These are phyloP conservation scores for Drosophila recens DNA, from an alignment of 2,888 invertebrate genomes.

Conservation along the genomic window DNA sequence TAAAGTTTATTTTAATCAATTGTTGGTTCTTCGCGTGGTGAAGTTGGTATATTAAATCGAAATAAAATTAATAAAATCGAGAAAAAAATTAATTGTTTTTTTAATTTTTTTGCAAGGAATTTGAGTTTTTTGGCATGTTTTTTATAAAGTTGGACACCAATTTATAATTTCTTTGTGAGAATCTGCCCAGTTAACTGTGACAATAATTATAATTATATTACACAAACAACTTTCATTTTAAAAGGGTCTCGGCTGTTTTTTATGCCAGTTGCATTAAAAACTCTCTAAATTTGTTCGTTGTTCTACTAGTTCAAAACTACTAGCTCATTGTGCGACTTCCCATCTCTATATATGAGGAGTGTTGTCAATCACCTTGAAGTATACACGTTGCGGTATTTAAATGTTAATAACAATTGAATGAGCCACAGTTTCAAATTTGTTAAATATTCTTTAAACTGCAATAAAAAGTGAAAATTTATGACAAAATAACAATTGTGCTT, in stretches of 20 bases:
- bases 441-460: neutral
- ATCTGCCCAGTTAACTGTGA: neutral
- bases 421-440: neutral
- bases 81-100: too few relatives aligned
- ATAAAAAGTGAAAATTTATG: neutral
- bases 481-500: neutral
- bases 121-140: too few relatives aligned
- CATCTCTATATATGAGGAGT: constrained; percentile 32
- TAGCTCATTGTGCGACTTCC: constrained; percentile 7
- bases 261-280: neutral
- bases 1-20: too few relatives aligned
- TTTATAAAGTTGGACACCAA: neutral
- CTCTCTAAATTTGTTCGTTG: neutral
- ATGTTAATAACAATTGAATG: neutral
- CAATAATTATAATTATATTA: neutral
- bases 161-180: neutral
- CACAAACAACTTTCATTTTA: neutral
- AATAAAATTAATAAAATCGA: too few relatives aligned
- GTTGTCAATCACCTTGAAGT: constrained; percentile 34
- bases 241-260: neutral
- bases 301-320: constrained; percentile 4
- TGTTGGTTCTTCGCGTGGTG: too few relatives aligned
- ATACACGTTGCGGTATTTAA: neutral
- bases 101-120: too few relatives aligned
- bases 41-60: too few relatives aligned